Conservation (phyloP, 2,797 vertebrate genomes). For the Eulemur mongoz region DNA sequence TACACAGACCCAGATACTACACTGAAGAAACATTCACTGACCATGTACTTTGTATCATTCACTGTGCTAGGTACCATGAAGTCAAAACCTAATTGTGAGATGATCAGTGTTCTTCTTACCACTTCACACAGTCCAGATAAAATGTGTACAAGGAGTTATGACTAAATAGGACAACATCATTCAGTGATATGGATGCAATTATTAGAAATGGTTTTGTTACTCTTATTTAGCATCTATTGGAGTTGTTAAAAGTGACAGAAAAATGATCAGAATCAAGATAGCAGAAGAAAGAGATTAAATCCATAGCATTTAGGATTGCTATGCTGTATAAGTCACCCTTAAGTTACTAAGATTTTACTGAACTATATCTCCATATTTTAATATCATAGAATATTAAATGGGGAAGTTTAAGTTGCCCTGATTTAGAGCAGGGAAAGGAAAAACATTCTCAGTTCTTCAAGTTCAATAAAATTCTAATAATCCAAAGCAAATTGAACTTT, state of each 20-base stretch:
- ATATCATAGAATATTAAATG: slow-evolving; percentile 26
- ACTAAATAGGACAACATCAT: background rate
- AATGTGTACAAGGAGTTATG: background rate
- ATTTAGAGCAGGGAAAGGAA: slow-evolving; percentile 1
- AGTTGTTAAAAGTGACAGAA: background rate
- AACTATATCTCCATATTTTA: slow-evolving; percentile 39
- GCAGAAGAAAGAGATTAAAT: background rate
- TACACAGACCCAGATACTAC: background rate
- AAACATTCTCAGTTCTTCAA: slow-evolving; percentile 53
- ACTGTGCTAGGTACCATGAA: background rate
- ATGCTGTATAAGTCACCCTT: background rate
- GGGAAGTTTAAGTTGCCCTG: background rate
- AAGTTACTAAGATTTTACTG: slow-evolving; percentile 50
- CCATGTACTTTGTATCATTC: background rate
- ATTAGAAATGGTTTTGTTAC: background rate
- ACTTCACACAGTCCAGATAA: background rate
- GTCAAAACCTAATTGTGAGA: slow-evolving; percentile 1
- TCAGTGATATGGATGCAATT: background rate
- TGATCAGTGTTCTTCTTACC: background rate
- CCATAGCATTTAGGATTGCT: background rate
- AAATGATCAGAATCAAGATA: slow-evolving; percentile 51
- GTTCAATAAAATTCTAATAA: slow-evolving; percentile 61
- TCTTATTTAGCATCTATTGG: background rate
- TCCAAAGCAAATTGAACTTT: slow-evolving; percentile 53
- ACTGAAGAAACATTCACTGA: background rate